Conservation (phyloP, 2,113 vertebrate species). For the Pollimyrus isidori region DNA sequence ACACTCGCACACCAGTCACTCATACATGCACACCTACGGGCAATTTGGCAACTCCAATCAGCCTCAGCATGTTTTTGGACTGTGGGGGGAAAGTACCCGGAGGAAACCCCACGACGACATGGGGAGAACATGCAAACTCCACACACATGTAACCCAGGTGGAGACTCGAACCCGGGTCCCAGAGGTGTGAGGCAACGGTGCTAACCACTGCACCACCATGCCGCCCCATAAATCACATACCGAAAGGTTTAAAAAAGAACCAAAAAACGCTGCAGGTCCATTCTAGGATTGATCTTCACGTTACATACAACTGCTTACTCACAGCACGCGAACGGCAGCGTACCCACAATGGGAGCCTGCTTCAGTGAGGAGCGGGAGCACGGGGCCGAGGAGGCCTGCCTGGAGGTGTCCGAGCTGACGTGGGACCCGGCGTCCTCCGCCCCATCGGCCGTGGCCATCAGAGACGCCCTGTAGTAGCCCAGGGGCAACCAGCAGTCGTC, state of each 20-base stretch:
- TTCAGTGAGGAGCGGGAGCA: slow-evolving; percentile 51
- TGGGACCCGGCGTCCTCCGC: slow-evolving; percentile 68
- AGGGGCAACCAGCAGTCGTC: slow-evolving; percentile 73
- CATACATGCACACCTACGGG: no score
- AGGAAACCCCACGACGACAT: no score
- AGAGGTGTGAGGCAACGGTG: no score
- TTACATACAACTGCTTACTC: background rate
- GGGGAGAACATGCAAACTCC: no score
- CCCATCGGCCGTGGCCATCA: slow-evolving; percentile 63
- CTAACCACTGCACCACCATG: no score
- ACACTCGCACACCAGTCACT: no score
- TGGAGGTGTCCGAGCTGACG: slow-evolving; percentile 54
- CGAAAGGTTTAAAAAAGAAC: background rate
- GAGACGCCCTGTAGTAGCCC: slow-evolving; percentile 68
- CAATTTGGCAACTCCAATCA: no score
- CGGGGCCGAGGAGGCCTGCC: slow-evolving; percentile 39
- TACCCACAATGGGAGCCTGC: slow-evolving; percentile 57
- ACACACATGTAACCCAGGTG: no score
- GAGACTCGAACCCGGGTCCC: no score
- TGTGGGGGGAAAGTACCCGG: no score
- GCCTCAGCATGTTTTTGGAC: no score
- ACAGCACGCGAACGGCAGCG: background rate
- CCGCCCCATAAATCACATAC: background rate
- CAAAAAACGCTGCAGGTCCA: background rate
- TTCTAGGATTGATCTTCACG: background rate